These are phyloP conservation scores for Dasyurus viverrinus DNA, from an alignment of 2,113 vertebrate species.

Conservation along the genomic window DNA sequence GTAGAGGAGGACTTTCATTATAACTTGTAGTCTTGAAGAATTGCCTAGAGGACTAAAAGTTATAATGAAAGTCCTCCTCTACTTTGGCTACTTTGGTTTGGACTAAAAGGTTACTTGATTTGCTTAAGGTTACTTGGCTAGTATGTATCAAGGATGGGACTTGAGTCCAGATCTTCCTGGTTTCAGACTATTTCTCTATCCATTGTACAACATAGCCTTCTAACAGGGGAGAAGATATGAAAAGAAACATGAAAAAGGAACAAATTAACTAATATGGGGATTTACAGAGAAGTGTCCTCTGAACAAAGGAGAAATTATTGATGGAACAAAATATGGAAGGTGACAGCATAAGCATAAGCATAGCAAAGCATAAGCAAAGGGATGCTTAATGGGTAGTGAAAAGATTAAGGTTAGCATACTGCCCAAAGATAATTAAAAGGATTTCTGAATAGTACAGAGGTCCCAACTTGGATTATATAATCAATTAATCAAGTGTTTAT, in stretches of 20 bases:
- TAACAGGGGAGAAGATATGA: not conserved
- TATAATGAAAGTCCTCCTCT: no score
- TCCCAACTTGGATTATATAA: not conserved
- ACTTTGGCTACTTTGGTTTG: no score
- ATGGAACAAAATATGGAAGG: not conserved
- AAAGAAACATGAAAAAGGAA: not conserved
- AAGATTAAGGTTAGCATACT: not conserved
- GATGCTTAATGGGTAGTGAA: not conserved
- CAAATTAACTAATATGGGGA: not conserved
- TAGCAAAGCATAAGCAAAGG: no score
- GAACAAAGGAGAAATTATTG: not conserved
- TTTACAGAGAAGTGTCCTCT: not conserved
- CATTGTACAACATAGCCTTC: not conserved
- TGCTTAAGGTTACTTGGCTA: not conserved
- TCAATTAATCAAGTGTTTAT: not conserved
- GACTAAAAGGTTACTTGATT: not conserved
- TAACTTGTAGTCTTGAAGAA: not conserved
- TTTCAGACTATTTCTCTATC: not conserved
- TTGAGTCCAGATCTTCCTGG: not conserved
- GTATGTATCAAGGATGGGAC: not conserved
- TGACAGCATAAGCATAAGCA: no score
- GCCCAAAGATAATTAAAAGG: not conserved
- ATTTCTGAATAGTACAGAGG: not conserved
- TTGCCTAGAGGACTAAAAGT: no score
- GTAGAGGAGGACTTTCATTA: not conserved